phyloP scores from a whole-genome alignment of 1,140 invertebrate genomes.

The Drosophila arawakana region DNA sequence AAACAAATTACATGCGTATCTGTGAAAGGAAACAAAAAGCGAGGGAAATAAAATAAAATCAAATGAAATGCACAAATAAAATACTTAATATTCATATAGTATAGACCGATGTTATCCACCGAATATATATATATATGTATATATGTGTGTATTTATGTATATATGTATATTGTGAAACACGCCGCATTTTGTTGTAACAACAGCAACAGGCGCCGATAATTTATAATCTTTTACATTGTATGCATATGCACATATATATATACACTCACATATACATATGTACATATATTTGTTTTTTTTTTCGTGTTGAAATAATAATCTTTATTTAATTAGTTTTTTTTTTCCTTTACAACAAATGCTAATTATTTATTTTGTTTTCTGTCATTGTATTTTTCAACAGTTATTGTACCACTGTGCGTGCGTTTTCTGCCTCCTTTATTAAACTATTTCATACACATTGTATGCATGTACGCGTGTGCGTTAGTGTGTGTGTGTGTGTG shows the following conservation, averaged over 20 bases:
- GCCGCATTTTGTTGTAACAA: conserved; percentile 46
- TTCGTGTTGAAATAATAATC: conserved; percentile 36
- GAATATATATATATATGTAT: neutral
- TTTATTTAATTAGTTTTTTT: conserved; percentile 5
- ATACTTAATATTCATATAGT: conserved; percentile 48
- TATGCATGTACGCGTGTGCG: neutral
- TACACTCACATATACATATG: neutral
- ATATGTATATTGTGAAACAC: conserved; percentile 55
- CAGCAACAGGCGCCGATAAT: conserved; percentile 66
- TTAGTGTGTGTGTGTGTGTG: conserved; percentile 26
- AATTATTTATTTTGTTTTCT: conserved; percentile 19
- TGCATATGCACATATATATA: conserved; percentile 10
- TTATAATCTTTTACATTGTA: conserved; percentile 62
- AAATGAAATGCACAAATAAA: conserved; percentile 46
- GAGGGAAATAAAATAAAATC: conserved; percentile 39
- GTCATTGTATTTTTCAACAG: conserved; percentile 25
- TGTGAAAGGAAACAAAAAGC: conserved; percentile 56
- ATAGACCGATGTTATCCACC: conserved; percentile 9
- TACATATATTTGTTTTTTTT: conserved; percentile 2
- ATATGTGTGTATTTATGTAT: conserved; percentile 9
- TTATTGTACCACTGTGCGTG: conserved; percentile 53
- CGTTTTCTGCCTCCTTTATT: conserved; percentile 53
- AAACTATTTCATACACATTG: conserved; percentile 33
- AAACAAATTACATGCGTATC: conserved; percentile 42
- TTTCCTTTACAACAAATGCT: conserved; percentile 16